Conservation (phyloP, 2,797 vertebrate species). For the Eospalax fontanierii region DNA sequence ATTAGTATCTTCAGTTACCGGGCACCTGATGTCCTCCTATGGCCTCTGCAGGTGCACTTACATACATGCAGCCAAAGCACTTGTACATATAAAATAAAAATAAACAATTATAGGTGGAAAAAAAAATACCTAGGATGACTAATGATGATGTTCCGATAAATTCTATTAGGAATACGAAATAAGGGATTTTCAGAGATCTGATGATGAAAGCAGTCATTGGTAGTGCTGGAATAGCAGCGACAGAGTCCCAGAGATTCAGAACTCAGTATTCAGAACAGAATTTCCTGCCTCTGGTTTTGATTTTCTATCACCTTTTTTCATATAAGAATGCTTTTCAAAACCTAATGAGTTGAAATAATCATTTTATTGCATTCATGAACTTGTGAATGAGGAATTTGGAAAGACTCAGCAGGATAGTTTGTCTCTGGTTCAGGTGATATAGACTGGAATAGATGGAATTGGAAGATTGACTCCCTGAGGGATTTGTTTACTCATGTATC, state of each 20-base stretch:
- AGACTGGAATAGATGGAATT: neutral
- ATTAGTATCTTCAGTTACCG: no score
- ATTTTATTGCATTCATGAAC: neutral
- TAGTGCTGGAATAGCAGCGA: neutral
- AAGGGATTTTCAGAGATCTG: neutral
- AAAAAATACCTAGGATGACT: neutral
- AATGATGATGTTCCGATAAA: neutral
- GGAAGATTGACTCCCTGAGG: neutral
- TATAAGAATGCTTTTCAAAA: neutral
- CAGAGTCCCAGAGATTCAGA: neutral
- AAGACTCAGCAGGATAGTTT: neutral
- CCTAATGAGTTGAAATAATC: neutral
- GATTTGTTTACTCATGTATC: neutral
- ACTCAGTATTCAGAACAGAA: neutral
- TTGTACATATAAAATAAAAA: no score
- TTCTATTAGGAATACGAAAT: neutral
- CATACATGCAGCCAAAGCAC: no score
- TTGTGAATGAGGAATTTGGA: neutral
- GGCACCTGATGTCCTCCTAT: no score
- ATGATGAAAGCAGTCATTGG: neutral
- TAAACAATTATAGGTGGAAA: no score
- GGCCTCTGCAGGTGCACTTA: no score
- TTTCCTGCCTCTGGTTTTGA: neutral
- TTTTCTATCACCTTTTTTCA: neutral
- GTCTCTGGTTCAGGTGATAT: neutral